Percentiles rank a stretch among this genome's conserved stretches.
Conservation (phyloP, 1,140 invertebrate genomes). For the Heliconius nattereri region DNA sequence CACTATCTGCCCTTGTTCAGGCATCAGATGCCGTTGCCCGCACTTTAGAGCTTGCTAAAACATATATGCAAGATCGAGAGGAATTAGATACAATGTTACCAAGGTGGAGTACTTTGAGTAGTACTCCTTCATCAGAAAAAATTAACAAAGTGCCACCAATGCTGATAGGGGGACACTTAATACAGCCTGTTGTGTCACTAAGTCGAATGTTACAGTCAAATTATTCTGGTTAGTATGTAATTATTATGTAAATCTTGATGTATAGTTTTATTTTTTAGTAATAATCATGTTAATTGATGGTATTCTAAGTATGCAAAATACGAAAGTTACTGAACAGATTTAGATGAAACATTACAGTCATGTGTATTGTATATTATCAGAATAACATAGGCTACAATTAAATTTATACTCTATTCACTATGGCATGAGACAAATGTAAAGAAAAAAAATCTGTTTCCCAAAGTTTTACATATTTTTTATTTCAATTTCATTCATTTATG, state of each 20-base stretch:
- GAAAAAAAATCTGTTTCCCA: too few species aligned
- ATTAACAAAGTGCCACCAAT: constrained; percentile 64
- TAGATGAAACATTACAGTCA: too few species aligned
- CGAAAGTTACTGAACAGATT: too few species aligned
- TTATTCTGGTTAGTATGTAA: constrained; percentile 50
- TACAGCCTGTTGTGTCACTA: constrained; percentile 69
- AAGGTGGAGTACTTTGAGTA: constrained; percentile 58
- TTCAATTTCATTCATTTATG: too few species aligned
- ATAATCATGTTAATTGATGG: too few species aligned
- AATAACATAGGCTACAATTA: too few species aligned
- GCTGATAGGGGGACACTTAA: constrained; percentile 61
- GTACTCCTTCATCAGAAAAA: constrained; percentile 50
- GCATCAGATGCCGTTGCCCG: constrained; percentile 60
- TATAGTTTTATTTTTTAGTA: too few species aligned
- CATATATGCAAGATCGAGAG: constrained; percentile 59
- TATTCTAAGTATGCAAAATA: too few species aligned
- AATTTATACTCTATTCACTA: too few species aligned
- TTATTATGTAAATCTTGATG: background rate
- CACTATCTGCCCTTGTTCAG: constrained; percentile 62
- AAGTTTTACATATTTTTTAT: too few species aligned
- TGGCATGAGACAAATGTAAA: too few species aligned
- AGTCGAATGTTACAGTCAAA: constrained; percentile 54
- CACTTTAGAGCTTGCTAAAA: constrained; percentile 57
- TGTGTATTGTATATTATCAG: too few species aligned
- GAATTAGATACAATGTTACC: constrained; percentile 54